Evolutionary conservation across 2,888 invertebrate species (phyloP), one percentile per base, ranked within the genome.

Genomic region (Embidobia sp.): DNA sequence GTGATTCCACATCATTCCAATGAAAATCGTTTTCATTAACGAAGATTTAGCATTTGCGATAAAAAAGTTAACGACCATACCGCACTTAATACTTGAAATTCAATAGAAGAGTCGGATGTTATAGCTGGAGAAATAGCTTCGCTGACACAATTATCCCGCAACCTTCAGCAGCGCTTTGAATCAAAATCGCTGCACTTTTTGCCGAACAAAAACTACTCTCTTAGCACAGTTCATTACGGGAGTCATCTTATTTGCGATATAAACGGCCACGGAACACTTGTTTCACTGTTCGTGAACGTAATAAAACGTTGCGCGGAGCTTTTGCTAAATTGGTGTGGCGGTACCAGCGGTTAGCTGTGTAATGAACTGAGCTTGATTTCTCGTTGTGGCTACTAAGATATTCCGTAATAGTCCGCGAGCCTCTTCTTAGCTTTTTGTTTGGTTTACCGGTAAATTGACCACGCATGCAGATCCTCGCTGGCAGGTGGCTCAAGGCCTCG

Each of bases 381-480:
- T 27, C 42, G 19, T 29, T 57, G 42, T 27, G 49, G 42, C 18
- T 35, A 44, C 37, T 35, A 8, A 35, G 35, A 29, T 44, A 61
- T 53, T 18, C 22, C 11, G 22, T 40, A 70, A 61, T 53, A 51
- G 26, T 44, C 44, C n/a, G 18, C 22, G 31, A 40, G 16, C 26
- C 13, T 49, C 5, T 31, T 5, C 19, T 33, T 13, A 26, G 35
- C 55, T 42, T 42, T 76, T 49, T 27, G 53, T 66, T 66, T 48
- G 11, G 48, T 16, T 84, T 89, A 95, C 95, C 95, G 94, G 91
- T 96, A 96, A 89, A 98, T 98, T 81, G 97, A 97, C 98, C 98
- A 98, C 73, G 97, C 97, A 90, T 98, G 97, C 75, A 98, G 92
- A 89, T 97, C 97, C 88, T 97, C 97, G 53, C 95, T 96, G 82